phyloP scores from a whole-genome alignment of 2,113 vertebrate species.

The Dipodomys ordii region DNA sequence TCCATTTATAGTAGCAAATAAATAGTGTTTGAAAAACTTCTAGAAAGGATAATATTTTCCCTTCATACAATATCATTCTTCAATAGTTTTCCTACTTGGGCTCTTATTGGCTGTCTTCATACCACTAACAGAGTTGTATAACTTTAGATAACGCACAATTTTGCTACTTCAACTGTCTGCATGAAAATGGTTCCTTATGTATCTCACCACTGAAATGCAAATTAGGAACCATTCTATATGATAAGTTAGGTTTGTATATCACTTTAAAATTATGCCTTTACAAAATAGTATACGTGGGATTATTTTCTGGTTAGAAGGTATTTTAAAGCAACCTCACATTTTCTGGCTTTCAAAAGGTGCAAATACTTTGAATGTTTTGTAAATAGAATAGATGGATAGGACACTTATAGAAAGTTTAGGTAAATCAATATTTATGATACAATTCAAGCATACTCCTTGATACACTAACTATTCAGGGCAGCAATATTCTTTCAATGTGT shows the following conservation, averaged over 20 bases:
- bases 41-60: background rate
- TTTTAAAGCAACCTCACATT: background rate
- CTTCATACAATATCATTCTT: background rate
- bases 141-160: background rate
- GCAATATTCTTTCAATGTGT: background rate
- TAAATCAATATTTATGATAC: background rate
- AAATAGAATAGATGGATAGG: background rate
- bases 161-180: conserved; percentile 2
- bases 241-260: background rate
- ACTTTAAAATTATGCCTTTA: background rate
- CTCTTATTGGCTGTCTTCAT: background rate
- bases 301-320: no score
- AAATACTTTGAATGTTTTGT: conserved; percentile 24
- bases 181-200: background rate
- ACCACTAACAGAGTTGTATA: background rate
- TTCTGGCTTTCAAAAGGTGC: conserved; percentile 47
- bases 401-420: conserved; percentile 26
- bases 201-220: background rate
- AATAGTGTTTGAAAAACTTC: background rate
- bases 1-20: background rate
- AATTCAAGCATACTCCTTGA: conserved; percentile 2
- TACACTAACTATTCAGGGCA: conserved; percentile 27
- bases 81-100: background rate
- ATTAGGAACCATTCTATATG: background rate
- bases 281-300: no score